Base-by-base conservation (phyloP, 2,113 vertebrate species). In the Hippocampus mohnikei region DNA sequence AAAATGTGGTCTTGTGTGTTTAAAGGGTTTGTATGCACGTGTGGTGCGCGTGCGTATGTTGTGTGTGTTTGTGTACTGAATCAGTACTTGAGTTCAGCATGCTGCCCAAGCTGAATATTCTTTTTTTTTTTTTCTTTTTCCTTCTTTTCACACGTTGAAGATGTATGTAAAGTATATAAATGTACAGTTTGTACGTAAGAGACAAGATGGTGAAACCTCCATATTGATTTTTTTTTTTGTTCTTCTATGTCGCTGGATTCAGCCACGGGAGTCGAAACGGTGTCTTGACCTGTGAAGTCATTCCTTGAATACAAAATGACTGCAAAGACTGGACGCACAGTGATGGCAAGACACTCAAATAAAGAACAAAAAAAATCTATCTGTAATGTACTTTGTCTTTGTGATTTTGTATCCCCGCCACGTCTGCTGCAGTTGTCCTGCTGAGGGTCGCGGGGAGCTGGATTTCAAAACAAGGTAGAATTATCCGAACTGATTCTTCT, bases 41-140 rank as follows among this genome's bases (percentile, higher is more conserved):
- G 80, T 81, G 76, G 74, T 76, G 78, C 75, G 70, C 81, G 83
- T 89, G 89, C 80, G 74, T 87, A 77, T 86, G 76, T 81, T 61
- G 29, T 56, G 72, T 78, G 69, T 82, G 82, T 90, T 67, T 23
- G 61, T 90, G 87, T 92, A 91, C 91, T 92, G 91, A 90, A 92
- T 92, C 90, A 92, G 91, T 92, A 92, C 91, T 91, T 87, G 81
- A 82, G 85, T 87, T 89, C 83, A 87, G 91, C 90, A 90, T 91
- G 91, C 88, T 73, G 87, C 91, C 80, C 77, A 83, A 89, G 88
- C 88, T 90, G 88, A 83, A 84, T 88, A 81, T 91, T 84, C 83
- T 78, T 75, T 77, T 75, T 67, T 75, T 80, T 76, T 70, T 67
- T 62, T 74, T 70, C 79, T 37, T n/a, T 52, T 48, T 13, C 10